Conservation (phyloP, 2,888 invertebrate genomes). For the Labia minor region DNA sequence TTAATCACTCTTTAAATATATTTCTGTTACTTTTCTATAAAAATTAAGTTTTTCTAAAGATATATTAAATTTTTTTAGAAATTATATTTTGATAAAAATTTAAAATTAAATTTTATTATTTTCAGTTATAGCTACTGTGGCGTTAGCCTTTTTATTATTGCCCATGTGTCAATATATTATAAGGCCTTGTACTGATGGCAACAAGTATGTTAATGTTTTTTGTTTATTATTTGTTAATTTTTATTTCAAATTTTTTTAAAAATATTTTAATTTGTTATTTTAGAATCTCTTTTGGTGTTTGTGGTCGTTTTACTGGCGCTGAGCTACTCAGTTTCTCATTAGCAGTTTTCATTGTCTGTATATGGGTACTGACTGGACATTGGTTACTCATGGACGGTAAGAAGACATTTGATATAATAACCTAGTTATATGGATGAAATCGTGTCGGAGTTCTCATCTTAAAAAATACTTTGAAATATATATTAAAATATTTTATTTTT, state of each 20-base stretch:
- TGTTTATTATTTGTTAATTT: slow-evolving; percentile 17
- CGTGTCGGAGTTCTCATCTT: too few species aligned
- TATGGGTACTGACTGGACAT: slow-evolving; percentile 96
- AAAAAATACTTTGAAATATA: too few species aligned
- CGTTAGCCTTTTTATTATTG: slow-evolving; percentile 86
- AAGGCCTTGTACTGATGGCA: slow-evolving; percentile 70
- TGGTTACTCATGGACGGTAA: slow-evolving; percentile 95
- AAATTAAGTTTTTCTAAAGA: too few species aligned
- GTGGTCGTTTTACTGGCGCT: slow-evolving; percentile 88
- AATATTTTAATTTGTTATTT: too few species aligned
- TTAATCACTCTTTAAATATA: too few species aligned
- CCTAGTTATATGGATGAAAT: not conserved
- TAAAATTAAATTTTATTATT: slow-evolving; percentile 27
- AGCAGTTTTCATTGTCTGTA: slow-evolving; percentile 85
- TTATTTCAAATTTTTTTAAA: slow-evolving; percentile 16
- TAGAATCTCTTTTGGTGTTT: slow-evolving; percentile 77
- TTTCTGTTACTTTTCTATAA: too few species aligned
- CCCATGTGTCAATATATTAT: slow-evolving; percentile 96
- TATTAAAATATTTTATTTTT: slow-evolving; percentile 23
- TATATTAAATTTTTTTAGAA: too few species aligned
- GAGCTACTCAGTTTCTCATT: slow-evolving; percentile 87
- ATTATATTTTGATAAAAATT: too few species aligned
- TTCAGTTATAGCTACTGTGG: slow-evolving; percentile 89
- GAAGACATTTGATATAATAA: slow-evolving; percentile 29
- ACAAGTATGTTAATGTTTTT: slow-evolving; percentile 42